Conservation (phyloP, 2,888 invertebrate species). For the Rosalia funebris region DNA sequence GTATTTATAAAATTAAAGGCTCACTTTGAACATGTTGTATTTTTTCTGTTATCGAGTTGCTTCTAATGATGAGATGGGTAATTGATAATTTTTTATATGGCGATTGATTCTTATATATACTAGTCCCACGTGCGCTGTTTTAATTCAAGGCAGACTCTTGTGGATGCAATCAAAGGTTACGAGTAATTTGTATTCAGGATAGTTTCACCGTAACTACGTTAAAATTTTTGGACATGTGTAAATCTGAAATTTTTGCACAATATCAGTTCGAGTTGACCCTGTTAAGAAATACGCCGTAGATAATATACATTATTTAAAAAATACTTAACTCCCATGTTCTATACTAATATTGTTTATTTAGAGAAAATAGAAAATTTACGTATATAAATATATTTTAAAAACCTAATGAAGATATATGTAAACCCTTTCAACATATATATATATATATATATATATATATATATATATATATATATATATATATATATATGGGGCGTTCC, state of each 20-base stretch:
- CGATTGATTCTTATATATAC: background rate
- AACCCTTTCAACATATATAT: no score
- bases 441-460: no score
- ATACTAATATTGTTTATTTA: no score
- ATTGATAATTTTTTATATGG: background rate
- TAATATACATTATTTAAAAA: no score
- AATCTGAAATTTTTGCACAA: background rate
- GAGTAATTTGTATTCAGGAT: background rate
- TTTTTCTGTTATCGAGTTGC: background rate
- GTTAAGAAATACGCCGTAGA: background rate
- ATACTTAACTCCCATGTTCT: no score
- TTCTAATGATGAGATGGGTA: background rate
- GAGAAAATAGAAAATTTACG: no score
- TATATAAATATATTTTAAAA: no score
- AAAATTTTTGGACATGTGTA: background rate
- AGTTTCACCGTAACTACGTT: background rate
- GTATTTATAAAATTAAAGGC: no score
- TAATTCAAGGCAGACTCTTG: background rate
- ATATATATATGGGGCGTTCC: no score
- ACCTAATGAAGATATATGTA: no score
- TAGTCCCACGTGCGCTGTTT: background rate
- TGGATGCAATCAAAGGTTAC: background rate
- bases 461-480: no score
- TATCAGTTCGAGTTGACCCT: background rate
- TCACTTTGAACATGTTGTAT: constrained; percentile 8